Conservation (phyloP, 1,140 invertebrate genomes). For the Ips typographus region DNA sequence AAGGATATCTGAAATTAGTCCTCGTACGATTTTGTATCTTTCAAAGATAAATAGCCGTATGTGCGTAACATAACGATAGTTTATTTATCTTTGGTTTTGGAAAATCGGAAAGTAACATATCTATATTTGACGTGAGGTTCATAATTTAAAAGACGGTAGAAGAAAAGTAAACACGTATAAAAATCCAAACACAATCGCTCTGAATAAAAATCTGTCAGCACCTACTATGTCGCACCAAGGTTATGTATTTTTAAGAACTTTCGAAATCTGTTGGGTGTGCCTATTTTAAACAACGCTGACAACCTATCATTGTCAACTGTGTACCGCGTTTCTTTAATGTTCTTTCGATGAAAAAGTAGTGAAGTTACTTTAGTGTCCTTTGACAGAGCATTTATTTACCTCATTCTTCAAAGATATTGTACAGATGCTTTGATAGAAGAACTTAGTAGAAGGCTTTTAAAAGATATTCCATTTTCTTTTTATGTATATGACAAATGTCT, state of each 20-base stretch:
- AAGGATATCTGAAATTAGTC: slow-evolving; percentile 28
- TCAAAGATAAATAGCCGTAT: slow-evolving; percentile 5
- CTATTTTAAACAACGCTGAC: slow-evolving; percentile 30
- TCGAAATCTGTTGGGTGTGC: slow-evolving; percentile 9
- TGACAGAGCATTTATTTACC: too few relatives aligned
- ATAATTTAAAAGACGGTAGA: too few relatives aligned
- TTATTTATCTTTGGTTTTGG: too few relatives aligned
- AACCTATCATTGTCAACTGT: slow-evolving; percentile 26
- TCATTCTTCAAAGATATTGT: too few relatives aligned
- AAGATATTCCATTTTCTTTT: too few relatives aligned
- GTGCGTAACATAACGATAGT: neutral
- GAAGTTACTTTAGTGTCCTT: neutral
- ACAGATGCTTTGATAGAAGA: too few relatives aligned
- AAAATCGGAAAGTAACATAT: too few relatives aligned
- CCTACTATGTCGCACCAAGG: slow-evolving; percentile 7
- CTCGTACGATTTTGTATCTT: slow-evolving; percentile 14
- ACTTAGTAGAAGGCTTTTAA: too few relatives aligned
- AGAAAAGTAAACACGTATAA: too few relatives aligned
- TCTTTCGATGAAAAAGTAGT: slow-evolving; percentile 11
- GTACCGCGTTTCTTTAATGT: slow-evolving; percentile 18
- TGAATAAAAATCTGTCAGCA: slow-evolving; percentile 21
- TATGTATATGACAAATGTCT: too few relatives aligned
- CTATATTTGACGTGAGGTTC: too few relatives aligned
- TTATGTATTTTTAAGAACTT: neutral
- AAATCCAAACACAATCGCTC: neutral